Percentiles rank a stretch among this genome's conserved stretches.
These are phyloP conservation scores for Camelus bactrianus DNA, from an alignment of 2,113 vertebrate species.

Conservation along the genomic window DNA sequence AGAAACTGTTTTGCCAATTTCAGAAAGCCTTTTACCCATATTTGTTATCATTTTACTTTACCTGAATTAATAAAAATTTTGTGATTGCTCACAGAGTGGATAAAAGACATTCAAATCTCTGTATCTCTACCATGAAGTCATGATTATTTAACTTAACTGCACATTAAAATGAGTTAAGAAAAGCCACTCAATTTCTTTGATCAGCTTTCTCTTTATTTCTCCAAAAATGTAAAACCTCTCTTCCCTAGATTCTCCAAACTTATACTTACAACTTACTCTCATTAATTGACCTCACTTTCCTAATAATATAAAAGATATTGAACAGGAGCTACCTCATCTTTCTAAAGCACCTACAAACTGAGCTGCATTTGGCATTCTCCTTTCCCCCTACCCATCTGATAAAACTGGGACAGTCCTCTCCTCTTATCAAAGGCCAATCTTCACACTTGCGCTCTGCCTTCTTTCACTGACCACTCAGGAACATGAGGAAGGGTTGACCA, in stretches of 20 bases:
- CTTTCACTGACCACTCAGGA: not conserved
- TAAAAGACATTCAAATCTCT: constrained; percentile 1
- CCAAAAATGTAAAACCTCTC: not conserved
- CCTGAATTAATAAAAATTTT: constrained; percentile 10
- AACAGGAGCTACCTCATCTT: not conserved
- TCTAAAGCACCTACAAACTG: not conserved
- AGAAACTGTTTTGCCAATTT: not conserved
- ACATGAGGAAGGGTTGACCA: not conserved
- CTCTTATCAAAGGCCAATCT: not conserved
- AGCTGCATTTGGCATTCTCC: not conserved
- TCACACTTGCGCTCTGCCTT: not conserved
- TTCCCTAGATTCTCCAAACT: not conserved
- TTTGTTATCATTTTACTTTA: not conserved
- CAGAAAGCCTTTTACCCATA: not conserved
- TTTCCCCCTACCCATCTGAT: not conserved
- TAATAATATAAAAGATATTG: not conserved
- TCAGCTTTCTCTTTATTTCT: not conserved
- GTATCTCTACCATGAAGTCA: not conserved
- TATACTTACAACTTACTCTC: not conserved
- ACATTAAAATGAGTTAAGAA: not conserved
- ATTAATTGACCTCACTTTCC: not conserved
- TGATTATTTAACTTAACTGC: constrained; percentile 2
- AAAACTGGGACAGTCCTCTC: not conserved
- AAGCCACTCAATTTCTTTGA: not conserved
- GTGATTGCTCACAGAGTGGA: not conserved